Base-by-base conservation (phyloP, 2,888 invertebrate genomes). In the Octonoba sinensis region DNA sequence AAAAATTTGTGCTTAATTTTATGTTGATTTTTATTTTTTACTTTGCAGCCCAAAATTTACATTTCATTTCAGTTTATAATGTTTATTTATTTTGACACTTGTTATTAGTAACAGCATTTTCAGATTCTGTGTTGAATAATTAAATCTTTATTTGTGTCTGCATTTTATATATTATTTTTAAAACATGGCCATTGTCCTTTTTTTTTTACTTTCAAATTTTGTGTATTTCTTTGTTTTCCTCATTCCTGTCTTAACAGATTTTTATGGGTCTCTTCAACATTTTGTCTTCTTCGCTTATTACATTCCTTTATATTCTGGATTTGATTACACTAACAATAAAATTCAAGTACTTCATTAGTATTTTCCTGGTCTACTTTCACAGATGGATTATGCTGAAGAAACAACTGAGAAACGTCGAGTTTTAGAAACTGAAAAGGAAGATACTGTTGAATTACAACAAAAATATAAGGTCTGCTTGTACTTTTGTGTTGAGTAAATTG, bases 351-450 rank as follows among this genome's bases (percentile, higher is more conserved):
- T 51, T 18, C 11, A 51, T 51, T 18, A 51, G 51, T 51, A 8
- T 51, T 51, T 51, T 51, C 12, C 62, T 51, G 64, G 36, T 64
- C 12, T 72, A 11, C 65, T 46, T 46, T 81, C 74, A 27, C 64
- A 85, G 85, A 84, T 84, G 84, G 85, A 85, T 72, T 85, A 85
- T 65, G 86, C 86, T 56, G 86, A 85, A 67, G 85, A 86, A 74
- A 85, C 86, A 3, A 86, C 86, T 15, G 86, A 86, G 72, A 86
- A 85, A 74, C 71, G 86, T 4, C 75, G 85, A 22, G 76, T 85
- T 36, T 71, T 86, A 74, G 85, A 85, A 76, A 83, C 85, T 3
- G 85, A 86, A 72, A 86, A 85, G 67, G 84, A 85, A 75, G 85
- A 85, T 57, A 83, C 85, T 22, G 85, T 78, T 71, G 85, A 86